phyloP scores from a whole-genome alignment of 2,113 vertebrate genomes.

The Lanius collurio region DNA sequence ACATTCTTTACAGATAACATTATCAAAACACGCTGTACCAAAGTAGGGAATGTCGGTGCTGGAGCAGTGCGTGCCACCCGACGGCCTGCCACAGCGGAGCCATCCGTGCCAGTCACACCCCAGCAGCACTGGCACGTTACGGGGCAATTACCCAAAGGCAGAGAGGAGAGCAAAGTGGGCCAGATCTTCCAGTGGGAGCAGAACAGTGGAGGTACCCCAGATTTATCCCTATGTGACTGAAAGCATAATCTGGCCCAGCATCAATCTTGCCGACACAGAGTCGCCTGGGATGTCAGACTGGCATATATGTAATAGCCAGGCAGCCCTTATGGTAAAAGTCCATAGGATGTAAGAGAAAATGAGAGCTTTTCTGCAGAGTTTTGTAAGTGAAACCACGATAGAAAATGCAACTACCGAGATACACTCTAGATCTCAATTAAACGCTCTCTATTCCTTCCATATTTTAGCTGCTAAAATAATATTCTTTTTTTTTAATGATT shows the following conservation, averaged over 20 bases:
- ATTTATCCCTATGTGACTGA: slow-evolving; percentile 25
- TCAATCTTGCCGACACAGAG: background rate
- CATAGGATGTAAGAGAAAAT: background rate
- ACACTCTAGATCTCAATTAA: background rate
- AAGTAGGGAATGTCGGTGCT: background rate
- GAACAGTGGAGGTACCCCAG: background rate
- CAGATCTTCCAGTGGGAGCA: background rate
- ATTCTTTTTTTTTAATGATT: background rate
- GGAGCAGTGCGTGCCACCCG: background rate
- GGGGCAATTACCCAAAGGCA: slow-evolving; percentile 11
- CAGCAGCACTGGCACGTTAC: background rate
- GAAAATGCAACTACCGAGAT: background rate
- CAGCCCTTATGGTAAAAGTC: background rate
- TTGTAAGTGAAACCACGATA: background rate
- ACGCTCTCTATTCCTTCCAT: background rate
- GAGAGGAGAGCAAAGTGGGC: background rate
- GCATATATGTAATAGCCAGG: background rate
- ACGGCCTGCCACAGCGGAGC: background rate
- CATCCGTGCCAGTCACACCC: background rate
- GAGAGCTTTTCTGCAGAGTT: background rate
- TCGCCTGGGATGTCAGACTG: background rate
- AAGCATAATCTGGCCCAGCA: slow-evolving; percentile 4
- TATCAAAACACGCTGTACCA: slow-evolving; percentile 47
- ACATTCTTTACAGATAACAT: slow-evolving; percentile 56
- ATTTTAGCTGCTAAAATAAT: background rate